A percentile compares a stretch with the other conserved stretches of the same genome.
These are phyloP conservation scores for Lophura nycthemera DNA, from an alignment of 2,113 vertebrate genomes.

Conservation along the genomic window DNA sequence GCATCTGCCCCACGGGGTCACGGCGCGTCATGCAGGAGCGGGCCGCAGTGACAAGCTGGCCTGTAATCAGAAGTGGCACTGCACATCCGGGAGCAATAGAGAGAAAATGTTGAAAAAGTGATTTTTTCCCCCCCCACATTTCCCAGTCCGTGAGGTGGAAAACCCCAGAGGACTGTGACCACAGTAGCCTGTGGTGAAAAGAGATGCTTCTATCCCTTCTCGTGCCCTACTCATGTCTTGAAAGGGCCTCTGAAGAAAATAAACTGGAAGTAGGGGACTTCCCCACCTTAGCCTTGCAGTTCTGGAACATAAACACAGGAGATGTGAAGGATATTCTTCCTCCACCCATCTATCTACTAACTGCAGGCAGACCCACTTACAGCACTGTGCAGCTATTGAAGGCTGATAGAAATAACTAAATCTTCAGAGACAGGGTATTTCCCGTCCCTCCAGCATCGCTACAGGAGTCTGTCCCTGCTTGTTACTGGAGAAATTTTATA, in stretches of 20 bases:
- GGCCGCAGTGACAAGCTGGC: not conserved
- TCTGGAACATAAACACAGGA: not conserved
- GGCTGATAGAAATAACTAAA: slow-evolving; percentile 45
- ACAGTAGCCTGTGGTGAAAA: not conserved
- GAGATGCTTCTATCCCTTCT: not conserved
- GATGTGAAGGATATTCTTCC: not conserved
- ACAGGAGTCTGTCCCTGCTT: slow-evolving; percentile 41
- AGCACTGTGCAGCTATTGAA: not conserved
- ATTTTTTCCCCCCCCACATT: not conserved
- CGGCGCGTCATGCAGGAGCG: fast-evolving
- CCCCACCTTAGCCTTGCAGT: not conserved
- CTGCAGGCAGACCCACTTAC: not conserved
- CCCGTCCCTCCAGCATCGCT: slow-evolving; percentile 47
- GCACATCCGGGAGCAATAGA: not conserved
- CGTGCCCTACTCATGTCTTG: not conserved
- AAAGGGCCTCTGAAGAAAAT: not conserved
- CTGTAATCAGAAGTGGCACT: slow-evolving; percentile 32
- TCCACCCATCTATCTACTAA: not conserved
- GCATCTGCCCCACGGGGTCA: not conserved
- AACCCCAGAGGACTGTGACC: not conserved
- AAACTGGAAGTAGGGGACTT: not conserved
- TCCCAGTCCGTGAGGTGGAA: not conserved
- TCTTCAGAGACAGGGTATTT: slow-evolving; percentile 59
- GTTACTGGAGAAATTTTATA: slow-evolving; percentile 52
- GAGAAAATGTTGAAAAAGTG: slow-evolving; percentile 17